These are phyloP conservation scores for Anodontia alba DNA, from an alignment of 2,888 invertebrate genomes.

Conservation along the genomic window DNA sequence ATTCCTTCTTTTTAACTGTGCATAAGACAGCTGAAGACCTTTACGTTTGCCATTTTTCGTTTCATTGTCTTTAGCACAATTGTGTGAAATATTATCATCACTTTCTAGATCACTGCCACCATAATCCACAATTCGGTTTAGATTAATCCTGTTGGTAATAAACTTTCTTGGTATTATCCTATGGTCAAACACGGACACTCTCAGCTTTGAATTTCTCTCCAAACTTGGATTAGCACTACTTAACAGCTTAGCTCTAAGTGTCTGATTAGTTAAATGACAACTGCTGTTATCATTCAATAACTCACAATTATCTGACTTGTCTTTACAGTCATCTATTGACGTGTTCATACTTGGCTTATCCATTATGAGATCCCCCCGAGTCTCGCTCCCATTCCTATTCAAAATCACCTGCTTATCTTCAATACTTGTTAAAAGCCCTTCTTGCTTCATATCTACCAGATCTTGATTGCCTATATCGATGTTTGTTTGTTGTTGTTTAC, in stretches of 20 bases:
- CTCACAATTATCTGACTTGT: slow-evolving; percentile 57
- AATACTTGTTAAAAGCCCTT: background rate
- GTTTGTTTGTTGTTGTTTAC: slow-evolving; percentile 17
- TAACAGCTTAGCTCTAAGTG: slow-evolving; percentile 48
- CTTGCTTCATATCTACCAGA: slow-evolving; percentile 16
- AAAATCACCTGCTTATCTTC: slow-evolving; percentile 16
- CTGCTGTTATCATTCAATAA: slow-evolving; percentile 48
- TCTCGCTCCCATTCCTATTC: slow-evolving; percentile 15
- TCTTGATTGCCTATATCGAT: slow-evolving; percentile 8
- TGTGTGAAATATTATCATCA: slow-evolving; percentile 30
- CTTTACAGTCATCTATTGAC: slow-evolving; percentile 46
- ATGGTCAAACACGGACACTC: slow-evolving; percentile 63
- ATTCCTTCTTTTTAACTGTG: slow-evolving; percentile 38
- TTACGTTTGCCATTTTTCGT: slow-evolving; percentile 38
- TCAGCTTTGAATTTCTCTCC: slow-evolving; percentile 52
- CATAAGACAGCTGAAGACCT: slow-evolving; percentile 37
- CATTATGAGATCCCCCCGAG: background rate
- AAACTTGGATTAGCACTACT: slow-evolving; percentile 54
- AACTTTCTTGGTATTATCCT: slow-evolving; percentile 60
- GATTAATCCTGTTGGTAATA: slow-evolving; percentile 35
- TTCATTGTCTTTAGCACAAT: slow-evolving; percentile 23
- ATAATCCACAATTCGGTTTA: slow-evolving; percentile 26
- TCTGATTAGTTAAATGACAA: slow-evolving; percentile 58
- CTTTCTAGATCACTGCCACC: slow-evolving; percentile 22
- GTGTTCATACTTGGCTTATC: slow-evolving; percentile 41